Conservation (phyloP, 1,140 invertebrate genomes). For the Drosophila mauritiana region DNA sequence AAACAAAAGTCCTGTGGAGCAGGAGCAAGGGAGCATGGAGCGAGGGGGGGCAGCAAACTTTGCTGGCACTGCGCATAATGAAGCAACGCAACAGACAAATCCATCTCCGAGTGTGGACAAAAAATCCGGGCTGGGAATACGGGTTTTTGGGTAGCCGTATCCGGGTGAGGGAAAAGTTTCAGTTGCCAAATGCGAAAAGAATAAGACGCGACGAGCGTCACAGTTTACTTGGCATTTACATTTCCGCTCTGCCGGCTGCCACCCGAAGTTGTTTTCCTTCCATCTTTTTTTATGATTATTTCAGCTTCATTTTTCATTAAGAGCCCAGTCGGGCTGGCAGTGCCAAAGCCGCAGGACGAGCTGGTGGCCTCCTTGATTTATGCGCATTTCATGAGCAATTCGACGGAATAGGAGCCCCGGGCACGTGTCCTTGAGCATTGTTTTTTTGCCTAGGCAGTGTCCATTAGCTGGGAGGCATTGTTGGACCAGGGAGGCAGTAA, state of each 20-base stretch:
- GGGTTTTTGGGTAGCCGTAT: neutral
- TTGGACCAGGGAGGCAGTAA: neutral
- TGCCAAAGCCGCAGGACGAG: conserved; percentile 54
- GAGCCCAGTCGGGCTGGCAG: conserved; percentile 47
- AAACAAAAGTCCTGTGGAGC: conserved; percentile 50
- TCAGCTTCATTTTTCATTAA: conserved; percentile 78
- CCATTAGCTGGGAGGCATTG: conserved; percentile 26
- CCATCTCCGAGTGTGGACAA: conserved; percentile 74
- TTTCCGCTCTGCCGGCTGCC: conserved; percentile 48
- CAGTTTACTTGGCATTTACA: conserved; percentile 75
- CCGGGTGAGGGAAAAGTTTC: conserved; percentile 48
- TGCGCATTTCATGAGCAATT: conserved; percentile 65
- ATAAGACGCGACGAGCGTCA: conserved; percentile 53
- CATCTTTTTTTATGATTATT: conserved; percentile 67
- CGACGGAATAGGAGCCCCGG: conserved; percentile 14
- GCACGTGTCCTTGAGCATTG: conserved; percentile 55
- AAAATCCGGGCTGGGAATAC: conserved; percentile 37
- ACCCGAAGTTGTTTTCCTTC: conserved; percentile 44
- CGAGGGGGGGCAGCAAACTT: conserved; percentile 50
- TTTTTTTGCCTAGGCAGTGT: conserved; percentile 35
- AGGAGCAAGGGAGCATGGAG: neutral
- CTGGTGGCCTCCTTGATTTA: conserved; percentile 61
- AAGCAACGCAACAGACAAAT: conserved; percentile 67
- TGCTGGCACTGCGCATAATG: conserved; percentile 72
- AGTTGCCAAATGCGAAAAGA: conserved; percentile 76